Evolutionary conservation across 2,113 vertebrate species (phyloP).

Genomic region (Ivindomyrus marchei): DNA sequence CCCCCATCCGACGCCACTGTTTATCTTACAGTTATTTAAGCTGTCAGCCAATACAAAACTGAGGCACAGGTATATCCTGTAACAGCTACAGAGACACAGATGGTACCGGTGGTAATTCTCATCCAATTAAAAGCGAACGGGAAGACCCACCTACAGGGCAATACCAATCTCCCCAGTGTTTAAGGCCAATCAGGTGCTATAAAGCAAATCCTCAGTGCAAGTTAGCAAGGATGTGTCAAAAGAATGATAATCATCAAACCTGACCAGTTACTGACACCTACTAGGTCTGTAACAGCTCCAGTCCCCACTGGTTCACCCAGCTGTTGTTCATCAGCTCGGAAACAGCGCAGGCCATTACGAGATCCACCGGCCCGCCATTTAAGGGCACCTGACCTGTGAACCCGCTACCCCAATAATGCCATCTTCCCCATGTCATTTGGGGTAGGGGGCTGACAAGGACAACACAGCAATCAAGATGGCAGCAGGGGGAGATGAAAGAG

Average conservation of each 20-base stretch:
- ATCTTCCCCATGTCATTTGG: not conserved
- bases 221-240: not conserved
- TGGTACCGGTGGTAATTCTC: not conserved
- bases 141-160: not conserved
- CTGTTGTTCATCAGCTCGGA: not conserved
- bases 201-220: not conserved
- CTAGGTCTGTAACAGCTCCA: not conserved
- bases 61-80: constrained; percentile 27
- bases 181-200: not conserved
- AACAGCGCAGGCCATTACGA: not conserved
- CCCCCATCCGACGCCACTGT: constrained; percentile 12
- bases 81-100: not conserved
- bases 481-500: not conserved
- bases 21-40: constrained; percentile 45
- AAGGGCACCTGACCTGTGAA: not conserved
- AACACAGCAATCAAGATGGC: not conserved
- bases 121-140: not conserved
- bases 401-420: not conserved
- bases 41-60: constrained; percentile 41
- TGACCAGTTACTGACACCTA: not conserved
- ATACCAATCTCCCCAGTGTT: not conserved
- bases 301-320: not conserved
- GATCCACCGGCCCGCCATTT: not conserved
- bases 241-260: not conserved
- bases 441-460: not conserved